Evolutionary conservation across 2,888 invertebrate genomes (phyloP).

Genomic region (Globia sparganii): DNA sequence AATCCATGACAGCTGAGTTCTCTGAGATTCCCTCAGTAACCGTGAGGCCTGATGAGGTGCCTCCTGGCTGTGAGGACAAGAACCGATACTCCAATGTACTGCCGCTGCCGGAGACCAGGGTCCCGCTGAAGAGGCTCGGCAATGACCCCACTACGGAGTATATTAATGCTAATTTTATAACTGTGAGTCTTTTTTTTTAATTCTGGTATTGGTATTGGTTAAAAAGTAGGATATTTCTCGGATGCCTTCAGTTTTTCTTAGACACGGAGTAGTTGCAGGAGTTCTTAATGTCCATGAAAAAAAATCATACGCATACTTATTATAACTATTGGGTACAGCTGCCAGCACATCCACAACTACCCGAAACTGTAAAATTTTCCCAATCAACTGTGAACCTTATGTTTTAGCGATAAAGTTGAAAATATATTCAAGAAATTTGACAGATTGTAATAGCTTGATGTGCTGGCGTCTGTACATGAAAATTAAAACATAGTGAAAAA

Average conservation of each 20-base stretch:
- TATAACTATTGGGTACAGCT: background rate
- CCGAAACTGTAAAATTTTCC: too few relatives aligned
- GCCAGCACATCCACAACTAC: too few relatives aligned
- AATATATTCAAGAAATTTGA: too few relatives aligned
- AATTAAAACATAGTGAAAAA: background rate
- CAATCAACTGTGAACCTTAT: too few relatives aligned
- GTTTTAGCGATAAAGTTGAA: too few relatives aligned
- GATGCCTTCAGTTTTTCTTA: background rate
- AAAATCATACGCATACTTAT: background rate
- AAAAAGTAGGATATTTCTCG: background rate
- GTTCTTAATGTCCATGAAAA: background rate
- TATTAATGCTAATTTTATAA: conserved; percentile 98
- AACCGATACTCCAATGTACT: conserved; percentile 98
- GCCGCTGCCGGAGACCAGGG: conserved; percentile 97
- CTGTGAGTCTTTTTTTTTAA: conserved; percentile 91
- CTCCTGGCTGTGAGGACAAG: conserved; percentile 96
- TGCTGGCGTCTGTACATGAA: too few relatives aligned
- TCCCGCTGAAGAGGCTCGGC: conserved; percentile 93
- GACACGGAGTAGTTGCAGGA: background rate
- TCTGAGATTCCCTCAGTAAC: conserved; percentile 94
- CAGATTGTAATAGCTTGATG: too few relatives aligned
- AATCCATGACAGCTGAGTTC: conserved; percentile 95
- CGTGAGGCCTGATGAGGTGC: conserved; percentile 95
- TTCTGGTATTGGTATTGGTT: background rate
- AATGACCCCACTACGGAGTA: conserved; percentile 96